Evolutionary conservation across 92 coral and sea anemone species (phyloP), one percentile per base, ranked within the genome.

Genomic region (Virgularia gustaviana): DNA sequence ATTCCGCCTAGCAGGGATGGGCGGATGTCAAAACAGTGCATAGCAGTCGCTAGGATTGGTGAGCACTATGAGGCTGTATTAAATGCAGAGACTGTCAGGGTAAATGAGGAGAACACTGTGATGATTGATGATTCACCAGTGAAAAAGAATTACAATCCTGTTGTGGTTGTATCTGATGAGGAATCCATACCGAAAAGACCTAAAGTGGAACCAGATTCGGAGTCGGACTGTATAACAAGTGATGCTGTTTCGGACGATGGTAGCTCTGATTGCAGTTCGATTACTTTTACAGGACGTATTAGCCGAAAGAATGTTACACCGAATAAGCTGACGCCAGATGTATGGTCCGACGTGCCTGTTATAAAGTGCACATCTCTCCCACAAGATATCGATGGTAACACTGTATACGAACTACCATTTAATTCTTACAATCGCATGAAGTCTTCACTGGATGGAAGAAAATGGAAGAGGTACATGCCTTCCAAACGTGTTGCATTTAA

Each of bases 361-460:
- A 36, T 18, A n/a, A 63, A 37, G 11, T 37, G 31, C 23, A 39
- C 44, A 33, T 30, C 51, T 18, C 59, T 75, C 4, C 63, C 80
- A 22, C 44, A 12, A 16, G 80, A 75, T 49, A 62, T 75, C 10
- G 73, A 75, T 63, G 62, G 80, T 16, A 29, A 8, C 6, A 6
- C 33, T 18, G 49, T 45, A 2, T 75, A 75, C 28, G 60, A 75
- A 36, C 15, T 75, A 36, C 72, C 72, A 9, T 62, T 42, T 63
- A 49, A 62, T 35, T 6, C 22, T 0, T 27, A 36, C 41, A 16
- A 78, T 56, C 66, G 59, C 16, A 70, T 78, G 67, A 45, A 32
- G 13, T 55, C 70, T 38, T 78, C 83, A 35, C 36, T 28, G 18
- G 83, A 66, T 39, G 83, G 83, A 11, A 41, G 83, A 18, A 57